Evolutionary conservation across 1,140 invertebrate genomes (phyloP).

Genomic region (Drosophila ficusphila): DNA sequence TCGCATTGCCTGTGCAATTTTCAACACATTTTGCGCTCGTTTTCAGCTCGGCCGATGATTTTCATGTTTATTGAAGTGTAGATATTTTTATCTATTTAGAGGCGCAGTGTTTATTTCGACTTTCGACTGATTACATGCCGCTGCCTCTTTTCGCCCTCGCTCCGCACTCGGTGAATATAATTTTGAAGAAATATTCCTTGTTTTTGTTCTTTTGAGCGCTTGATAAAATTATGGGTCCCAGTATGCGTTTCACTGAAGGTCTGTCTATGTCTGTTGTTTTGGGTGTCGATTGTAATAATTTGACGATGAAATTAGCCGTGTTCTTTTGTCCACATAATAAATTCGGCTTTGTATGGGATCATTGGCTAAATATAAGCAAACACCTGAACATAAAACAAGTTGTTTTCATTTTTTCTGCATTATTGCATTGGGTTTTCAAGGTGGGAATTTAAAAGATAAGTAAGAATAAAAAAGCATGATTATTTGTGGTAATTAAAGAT

Average conservation of each 20-base stretch:
- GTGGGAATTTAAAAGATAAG: not conserved
- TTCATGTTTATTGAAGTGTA: constrained; percentile 83
- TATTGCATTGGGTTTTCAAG: constrained; percentile 6
- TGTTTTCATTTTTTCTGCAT: not conserved
- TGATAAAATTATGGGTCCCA: constrained; percentile 65
- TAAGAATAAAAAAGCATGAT: no score
- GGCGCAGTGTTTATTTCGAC: constrained; percentile 81
- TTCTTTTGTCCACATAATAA: constrained; percentile 46
- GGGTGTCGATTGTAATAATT: not conserved
- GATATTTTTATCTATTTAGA: constrained; percentile 83
- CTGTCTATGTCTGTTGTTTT: constrained; percentile 10
- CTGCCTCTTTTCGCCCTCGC: constrained; percentile 6
- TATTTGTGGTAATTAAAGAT: no score
- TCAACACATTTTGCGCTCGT: constrained; percentile 77
- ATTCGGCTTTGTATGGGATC: constrained; percentile 39
- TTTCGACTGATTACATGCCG: constrained; percentile 77
- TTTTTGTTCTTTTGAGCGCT: constrained; percentile 46
- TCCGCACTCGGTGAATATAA: constrained; percentile 47
- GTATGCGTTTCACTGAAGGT: constrained; percentile 44
- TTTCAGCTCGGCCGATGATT: constrained; percentile 63
- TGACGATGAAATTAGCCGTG: not conserved
- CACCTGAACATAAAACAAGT: constrained; percentile 43
- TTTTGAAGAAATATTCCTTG: constrained; percentile 44
- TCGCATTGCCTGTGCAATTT: constrained; percentile 81
- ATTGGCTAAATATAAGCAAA: constrained; percentile 40